A percentile compares a stretch with the other conserved stretches of the same genome.
Evolutionary conservation across 2,888 invertebrate species (phyloP).

Genomic region (Torymus tubicola): DNA sequence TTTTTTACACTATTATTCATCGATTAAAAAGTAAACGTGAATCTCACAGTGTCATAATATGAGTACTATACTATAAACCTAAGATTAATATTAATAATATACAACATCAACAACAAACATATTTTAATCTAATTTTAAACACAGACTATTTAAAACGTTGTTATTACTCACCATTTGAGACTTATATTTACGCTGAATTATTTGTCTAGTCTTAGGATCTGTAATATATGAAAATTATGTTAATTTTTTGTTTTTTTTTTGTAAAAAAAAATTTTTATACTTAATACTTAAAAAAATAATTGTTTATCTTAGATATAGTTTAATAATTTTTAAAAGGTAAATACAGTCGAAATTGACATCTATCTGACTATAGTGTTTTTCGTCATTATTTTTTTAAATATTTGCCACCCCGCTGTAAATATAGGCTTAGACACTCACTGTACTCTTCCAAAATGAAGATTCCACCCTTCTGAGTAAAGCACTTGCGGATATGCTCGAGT

Average conservation of each 20-base stretch:
- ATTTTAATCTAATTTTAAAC: constrained; percentile 23
- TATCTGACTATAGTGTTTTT: no score
- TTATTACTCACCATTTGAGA: constrained; percentile 94
- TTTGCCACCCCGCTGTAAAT: background rate
- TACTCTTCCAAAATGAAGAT: constrained; percentile 99
- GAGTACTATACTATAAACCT: no score
- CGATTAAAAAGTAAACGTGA: no score
- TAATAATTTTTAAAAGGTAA: no score
- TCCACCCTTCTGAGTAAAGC: constrained; percentile 99
- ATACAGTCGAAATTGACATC: no score
- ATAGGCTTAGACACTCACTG: constrained; percentile 85
- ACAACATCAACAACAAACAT: constrained; percentile 26
- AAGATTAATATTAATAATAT: background rate
- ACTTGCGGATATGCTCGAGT: constrained; percentile 99
- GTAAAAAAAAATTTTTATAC: background rate
- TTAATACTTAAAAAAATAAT: background rate
- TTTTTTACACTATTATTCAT: constrained; percentile 7
- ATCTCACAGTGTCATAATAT: no score
- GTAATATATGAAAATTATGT: constrained; percentile 76
- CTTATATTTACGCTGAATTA: constrained; percentile 97
- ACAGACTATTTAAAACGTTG: background rate
- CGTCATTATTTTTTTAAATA: no score
- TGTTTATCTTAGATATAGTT: background rate
- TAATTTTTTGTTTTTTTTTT: background rate
- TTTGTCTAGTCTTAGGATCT: constrained; percentile 98